Percentiles rank a stretch among this genome's conserved stretches.
phyloP scores from a whole-genome alignment of 2,888 invertebrate genomes.

The Polyploca ridens region DNA sequence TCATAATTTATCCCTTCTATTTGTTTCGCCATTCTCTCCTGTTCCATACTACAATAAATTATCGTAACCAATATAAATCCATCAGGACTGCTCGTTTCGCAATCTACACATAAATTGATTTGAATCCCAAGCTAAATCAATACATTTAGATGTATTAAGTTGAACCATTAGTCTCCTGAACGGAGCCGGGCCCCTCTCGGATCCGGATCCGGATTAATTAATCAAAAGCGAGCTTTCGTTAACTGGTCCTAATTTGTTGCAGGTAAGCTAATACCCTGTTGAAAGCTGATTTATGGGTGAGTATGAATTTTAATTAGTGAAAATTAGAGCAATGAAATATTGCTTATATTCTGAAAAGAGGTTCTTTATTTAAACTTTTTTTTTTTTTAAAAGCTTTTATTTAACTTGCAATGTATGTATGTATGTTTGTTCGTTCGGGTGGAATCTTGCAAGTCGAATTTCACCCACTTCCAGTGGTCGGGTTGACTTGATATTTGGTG shows the following conservation, averaged over 20 bases:
- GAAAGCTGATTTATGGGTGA: conserved; percentile 27
- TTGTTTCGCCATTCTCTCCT: too few species aligned
- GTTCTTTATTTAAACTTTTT: neutral
- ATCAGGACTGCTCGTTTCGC: neutral
- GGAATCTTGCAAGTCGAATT: too few species aligned
- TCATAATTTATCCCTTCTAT: too few species aligned
- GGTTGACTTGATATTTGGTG: too few species aligned
- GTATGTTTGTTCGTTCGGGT: too few species aligned
- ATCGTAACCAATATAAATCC: neutral
- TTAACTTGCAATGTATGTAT: too few species aligned
- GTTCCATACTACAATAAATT: neutral
- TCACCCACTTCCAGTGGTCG: too few species aligned
- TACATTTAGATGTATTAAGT: neutral
- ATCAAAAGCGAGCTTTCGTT: conserved; percentile 21
- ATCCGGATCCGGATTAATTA: conserved; percentile 20
- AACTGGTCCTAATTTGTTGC: conserved; percentile 34
- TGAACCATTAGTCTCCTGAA: neutral
- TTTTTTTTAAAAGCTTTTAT: too few species aligned
- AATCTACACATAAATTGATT: neutral
- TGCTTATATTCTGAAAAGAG: neutral
- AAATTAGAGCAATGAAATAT: neutral
- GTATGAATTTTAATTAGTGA: conserved; percentile 14
- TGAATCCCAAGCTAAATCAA: neutral
- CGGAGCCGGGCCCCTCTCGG: neutral
- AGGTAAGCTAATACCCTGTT: conserved; percentile 26